Evolutionary conservation across 2,888 invertebrate species (phyloP), one percentile per base, ranked within the genome.

Genomic region (Lissonota sp.): DNA sequence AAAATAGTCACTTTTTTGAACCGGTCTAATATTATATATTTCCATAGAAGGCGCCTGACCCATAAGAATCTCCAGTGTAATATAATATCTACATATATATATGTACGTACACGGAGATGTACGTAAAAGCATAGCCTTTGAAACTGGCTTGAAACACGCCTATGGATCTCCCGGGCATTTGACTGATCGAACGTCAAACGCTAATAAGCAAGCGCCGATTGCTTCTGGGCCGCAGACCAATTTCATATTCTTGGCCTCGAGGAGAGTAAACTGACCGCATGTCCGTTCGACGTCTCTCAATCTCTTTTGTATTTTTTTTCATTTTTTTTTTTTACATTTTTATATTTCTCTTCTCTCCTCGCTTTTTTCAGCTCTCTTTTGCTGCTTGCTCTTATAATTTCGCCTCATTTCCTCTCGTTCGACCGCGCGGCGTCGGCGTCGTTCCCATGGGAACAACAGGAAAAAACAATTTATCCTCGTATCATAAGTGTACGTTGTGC

Each of bases 121-220:
- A 26, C 26, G 3, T 26, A 26, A 44, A 53, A 75, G 49, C 64
- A 75, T 67, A 60, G 67, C 12, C 58, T 39, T 53, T 64, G 49
- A 57, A 76, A 72, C 64, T 66, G 39, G 39, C 73, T 73, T 64
- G 44, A 26, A 26, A 26, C 67, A 53, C 49, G 66, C 60, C 58
- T 57, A 73, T 73, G 85, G 85, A 88, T 85, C 84, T 84, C 82
- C 84, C 85, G 86, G 85, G 85, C 86, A 87, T 87, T 91, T 91
- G 91, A 91, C 90, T 91, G 88, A 91, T 91, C 91, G 91, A 91
- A 89, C 91, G 91, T 91, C 92, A 91, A 91, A 91, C 88, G 88
- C 89, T 91, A 92, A 91, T 91, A 92, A 91, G 90, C 89, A 88
- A 90, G 88, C 88, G 87, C 89, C 89, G 90, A 91, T 89, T 86